A percentile compares a stretch with the other conserved stretches of the same genome.
Conservation (phyloP, 2,113 vertebrate species). For the Hyaena hyaena region DNA sequence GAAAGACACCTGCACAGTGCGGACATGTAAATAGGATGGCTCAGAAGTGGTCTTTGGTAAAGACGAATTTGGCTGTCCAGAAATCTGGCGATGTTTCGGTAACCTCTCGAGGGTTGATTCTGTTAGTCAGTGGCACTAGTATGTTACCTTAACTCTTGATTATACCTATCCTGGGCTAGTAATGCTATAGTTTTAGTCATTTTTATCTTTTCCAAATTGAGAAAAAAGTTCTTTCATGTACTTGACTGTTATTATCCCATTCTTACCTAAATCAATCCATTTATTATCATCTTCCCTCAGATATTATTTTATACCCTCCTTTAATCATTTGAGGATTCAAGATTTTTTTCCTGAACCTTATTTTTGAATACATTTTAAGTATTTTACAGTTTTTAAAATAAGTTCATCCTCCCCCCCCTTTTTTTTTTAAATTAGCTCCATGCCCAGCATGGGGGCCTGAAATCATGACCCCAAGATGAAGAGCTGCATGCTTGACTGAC, state of each 20-base stretch:
- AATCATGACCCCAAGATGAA: neutral
- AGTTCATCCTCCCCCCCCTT: neutral
- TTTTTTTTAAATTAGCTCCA: neutral
- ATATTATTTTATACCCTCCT: neutral
- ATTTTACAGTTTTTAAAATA: neutral
- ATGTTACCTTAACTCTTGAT: neutral
- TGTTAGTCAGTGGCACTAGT: neutral
- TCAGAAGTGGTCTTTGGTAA: neutral
- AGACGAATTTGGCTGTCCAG: neutral
- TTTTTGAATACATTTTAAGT: neutral
- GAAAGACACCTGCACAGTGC: neutral
- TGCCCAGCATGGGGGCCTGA: neutral
- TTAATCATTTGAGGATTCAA: neutral
- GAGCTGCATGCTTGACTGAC: neutral
- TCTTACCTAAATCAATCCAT: neutral
- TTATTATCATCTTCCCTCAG: neutral
- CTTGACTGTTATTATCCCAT: neutral
- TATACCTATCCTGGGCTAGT: neutral
- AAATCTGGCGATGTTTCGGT: neutral
- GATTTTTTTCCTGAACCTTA: neutral
- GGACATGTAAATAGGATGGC: neutral
- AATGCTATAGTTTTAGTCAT: neutral
- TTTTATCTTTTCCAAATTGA: constrained; percentile 8
- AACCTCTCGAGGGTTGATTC: neutral
- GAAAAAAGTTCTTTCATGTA: neutral